Evolutionary conservation across 35 echinoderm and acorn worm genomes (phyloP).

Genomic region (Diadema setosum): DNA sequence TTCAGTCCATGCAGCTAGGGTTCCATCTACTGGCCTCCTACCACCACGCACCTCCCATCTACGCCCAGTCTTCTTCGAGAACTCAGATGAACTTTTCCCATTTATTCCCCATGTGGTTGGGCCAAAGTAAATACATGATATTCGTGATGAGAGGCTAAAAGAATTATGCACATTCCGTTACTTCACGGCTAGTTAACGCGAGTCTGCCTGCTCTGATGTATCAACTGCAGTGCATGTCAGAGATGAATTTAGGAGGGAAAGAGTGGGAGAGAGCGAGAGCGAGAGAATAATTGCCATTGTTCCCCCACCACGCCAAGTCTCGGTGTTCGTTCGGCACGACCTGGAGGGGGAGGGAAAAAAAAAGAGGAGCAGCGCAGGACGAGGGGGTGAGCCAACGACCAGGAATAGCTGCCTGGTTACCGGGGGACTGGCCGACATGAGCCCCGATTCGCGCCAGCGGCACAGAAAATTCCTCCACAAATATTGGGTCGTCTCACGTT

Average conservation of each 20-base stretch:
- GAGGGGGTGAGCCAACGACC: not conserved
- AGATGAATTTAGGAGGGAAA: too few relatives aligned
- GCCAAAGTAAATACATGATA: not conserved
- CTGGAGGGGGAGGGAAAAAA: not conserved
- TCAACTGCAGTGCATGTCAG: too few relatives aligned
- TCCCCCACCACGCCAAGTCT: not conserved
- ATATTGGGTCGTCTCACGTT: not conserved
- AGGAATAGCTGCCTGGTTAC: not conserved
- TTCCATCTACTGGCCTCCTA: too few relatives aligned
- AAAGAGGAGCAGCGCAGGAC: not conserved
- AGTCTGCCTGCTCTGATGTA: not conserved
- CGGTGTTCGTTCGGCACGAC: not conserved
- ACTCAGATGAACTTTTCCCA: too few relatives aligned
- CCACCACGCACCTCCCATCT: too few relatives aligned
- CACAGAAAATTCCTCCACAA: conserved; percentile 5
- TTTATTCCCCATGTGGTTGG: not conserved
- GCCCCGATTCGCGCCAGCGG: not conserved
- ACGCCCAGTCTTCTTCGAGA: too few relatives aligned
- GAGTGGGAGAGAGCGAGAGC: too few relatives aligned
- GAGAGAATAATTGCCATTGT: not conserved
- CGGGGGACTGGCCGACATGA: not conserved
- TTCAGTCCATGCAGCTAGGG: too few relatives aligned
- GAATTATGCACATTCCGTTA: not conserved
- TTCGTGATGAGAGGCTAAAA: not conserved
- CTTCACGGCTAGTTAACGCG: not conserved